Conservation (phyloP, 2,113 vertebrate genomes). For the Chunga burmeisteri region DNA sequence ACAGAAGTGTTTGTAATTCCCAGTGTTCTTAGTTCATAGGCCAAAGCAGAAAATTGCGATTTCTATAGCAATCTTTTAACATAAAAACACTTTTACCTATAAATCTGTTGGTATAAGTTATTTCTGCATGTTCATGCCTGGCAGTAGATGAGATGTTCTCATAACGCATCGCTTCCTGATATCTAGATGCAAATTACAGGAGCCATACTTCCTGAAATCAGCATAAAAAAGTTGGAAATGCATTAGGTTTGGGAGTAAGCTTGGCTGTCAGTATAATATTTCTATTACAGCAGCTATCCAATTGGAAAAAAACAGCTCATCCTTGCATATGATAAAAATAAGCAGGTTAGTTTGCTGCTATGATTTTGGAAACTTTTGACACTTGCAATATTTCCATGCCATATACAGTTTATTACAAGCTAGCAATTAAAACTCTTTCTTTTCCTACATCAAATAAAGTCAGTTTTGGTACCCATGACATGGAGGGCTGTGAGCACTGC, state of each 20-base stretch:
- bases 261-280: conserved; percentile 34
- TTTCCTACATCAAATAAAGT: background rate
- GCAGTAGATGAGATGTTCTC: conserved; percentile 5
- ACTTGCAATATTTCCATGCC: background rate
- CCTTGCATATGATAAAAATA: background rate
- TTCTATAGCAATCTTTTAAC: background rate
- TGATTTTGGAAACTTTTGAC: background rate
- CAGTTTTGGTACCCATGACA: background rate
- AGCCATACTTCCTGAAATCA: conserved; percentile 45
- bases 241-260: conserved; percentile 38
- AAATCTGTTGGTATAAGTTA: background rate
- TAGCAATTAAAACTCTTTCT: background rate
- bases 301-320: conserved; percentile 30
- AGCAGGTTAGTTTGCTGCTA: background rate
- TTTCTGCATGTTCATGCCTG: background rate
- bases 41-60: background rate
- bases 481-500: background rate
- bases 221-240: conserved; percentile 43
- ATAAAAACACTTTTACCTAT: background rate
- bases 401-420: background rate
- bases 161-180: background rate
- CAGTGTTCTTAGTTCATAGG: background rate
- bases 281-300: conserved; percentile 44
- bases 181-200: conserved; percentile 29
- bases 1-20: background rate